Percentiles rank a stretch among this genome's conserved stretches.
phyloP scores from a whole-genome alignment of 2,888 invertebrate genomes.

The Idaea biselata region DNA sequence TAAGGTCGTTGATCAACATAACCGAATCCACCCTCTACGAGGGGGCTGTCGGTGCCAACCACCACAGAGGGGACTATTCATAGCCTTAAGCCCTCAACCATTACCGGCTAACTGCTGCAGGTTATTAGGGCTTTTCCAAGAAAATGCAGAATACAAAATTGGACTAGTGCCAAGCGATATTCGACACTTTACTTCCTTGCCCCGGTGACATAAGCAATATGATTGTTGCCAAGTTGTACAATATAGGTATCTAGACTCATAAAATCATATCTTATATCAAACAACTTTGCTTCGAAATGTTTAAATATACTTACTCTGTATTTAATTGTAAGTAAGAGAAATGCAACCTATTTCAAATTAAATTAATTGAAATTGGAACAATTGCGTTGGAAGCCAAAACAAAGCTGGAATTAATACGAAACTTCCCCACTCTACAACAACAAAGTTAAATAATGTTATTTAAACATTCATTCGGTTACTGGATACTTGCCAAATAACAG shows the following conservation, averaged over 20 bases:
- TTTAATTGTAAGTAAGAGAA: neutral
- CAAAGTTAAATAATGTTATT: constrained; percentile 18
- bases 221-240: constrained; percentile 17
- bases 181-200: constrained; percentile 29
- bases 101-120: constrained; percentile 53
- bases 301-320: neutral
- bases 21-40: constrained; percentile 45
- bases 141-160: constrained; percentile 48
- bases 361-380: constrained; percentile 2
- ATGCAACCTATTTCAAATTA: neutral
- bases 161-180: constrained; percentile 55
- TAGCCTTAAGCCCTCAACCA: constrained; percentile 56
- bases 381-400: constrained; percentile 11
- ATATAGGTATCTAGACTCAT: neutral
- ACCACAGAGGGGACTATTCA: constrained; percentile 52
- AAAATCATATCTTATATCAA: neutral
- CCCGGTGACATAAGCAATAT: constrained; percentile 37
- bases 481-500: constrained; percentile 20
- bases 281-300: neutral
- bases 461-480: constrained; percentile 14
- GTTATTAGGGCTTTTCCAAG: constrained; percentile 60
- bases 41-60: constrained; percentile 29
- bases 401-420: constrained; percentile 14
- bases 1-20: constrained; percentile 48
- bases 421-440: constrained; percentile 24